Base-by-base conservation (phyloP, 2,888 invertebrate species). In the Cancer borealis region DNA sequence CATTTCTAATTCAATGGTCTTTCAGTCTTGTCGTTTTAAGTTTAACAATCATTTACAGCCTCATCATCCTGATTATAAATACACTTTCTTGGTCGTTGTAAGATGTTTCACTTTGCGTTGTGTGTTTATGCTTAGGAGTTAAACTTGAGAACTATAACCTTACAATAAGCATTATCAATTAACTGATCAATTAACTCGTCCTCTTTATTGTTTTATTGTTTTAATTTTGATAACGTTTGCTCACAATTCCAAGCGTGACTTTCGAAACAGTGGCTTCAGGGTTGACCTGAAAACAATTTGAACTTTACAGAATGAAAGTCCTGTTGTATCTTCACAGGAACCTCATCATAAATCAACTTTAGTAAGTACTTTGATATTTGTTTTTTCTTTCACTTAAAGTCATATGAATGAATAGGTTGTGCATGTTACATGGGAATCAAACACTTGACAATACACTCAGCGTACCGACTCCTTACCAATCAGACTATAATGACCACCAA, bases 251-350 rank as follows among this genome's bases (percentile, higher is more conserved):
- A 73, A 73, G 26, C 26, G 26, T n/a, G 26, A 26, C 73, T 73
- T 10, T 73, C n/a, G 26, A 73, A n/a, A 88, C 47, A 88, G 47
- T 49, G 10, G 26, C 17, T 89, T 90, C 21, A 90, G 3, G 17
- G 14, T 60, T 26, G n/a, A 90, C 49, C 21, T 12, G 14, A 39
- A 46, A 90, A 47, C 12, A 90, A 26, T 60, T 26, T 90, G 17
- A 30, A 88, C 21, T 87, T 93, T 93, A 87, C 93, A 93, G 93
- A 91, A 39, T 39, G 91, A 93, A 39, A 93, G 91, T 39, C 93
- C 93, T 46, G 93, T 79, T n/a, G 87, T 39, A 39, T 39, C 93
- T 5, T 46, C 91, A 49, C 93, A 91, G 8, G 90, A 90, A 46
- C 91, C 60, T 14, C 91, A 87, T 10, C 93, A 93, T n/a, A 93